Base-by-base conservation (phyloP, 2,113 vertebrate genomes). In the Cnemophilus loriae region DNA sequence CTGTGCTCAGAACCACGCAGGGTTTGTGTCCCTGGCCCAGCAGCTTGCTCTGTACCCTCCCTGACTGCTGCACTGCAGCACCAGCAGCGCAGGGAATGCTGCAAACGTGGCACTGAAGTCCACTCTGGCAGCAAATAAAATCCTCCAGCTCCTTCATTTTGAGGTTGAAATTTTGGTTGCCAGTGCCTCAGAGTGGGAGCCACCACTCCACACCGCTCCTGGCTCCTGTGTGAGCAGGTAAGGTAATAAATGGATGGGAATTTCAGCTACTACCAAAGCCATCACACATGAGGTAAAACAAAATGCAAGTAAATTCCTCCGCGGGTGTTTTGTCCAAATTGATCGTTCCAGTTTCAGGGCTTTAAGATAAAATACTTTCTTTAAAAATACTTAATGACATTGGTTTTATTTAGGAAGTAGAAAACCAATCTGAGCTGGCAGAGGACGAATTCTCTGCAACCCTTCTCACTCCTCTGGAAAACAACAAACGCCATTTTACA, bases 41-140 rank as follows among this genome's bases (percentile, higher is more conserved):
- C 91, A 78, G 27, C 42, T 71, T 20, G 57, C 73, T 64, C 21
- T 7, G 57, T 11, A 33, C 7, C 44, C 60, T 56, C 84, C 52
- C 74, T 22, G 21, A 0, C 26, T 96, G 81, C 95, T 96, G 95
- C 95, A 95, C 94, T 96, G 96, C 94, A 96, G 95, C 9, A 89
- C 67, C 91, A 89, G 53, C 1, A 20, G 87, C 60, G 20, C 2
- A 65, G 78, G 70, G 42, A 80, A 70, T 16, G 77, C 93, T 79
- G 79, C 87, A 93, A 93, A 83, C 64, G 14, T 2, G 12, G 64
- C 67, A 61, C 41, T 10, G 6, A 60, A 53, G 20, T n/a, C 74
- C 61, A 26, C 56, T 9, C 44, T 37, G 68, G 32, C 27, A 73
- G 81, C 63, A 39, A 14, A 82, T 7, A 60, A 91, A 95, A 88